A percentile compares a stretch with the other conserved stretches of the same genome.
Evolutionary conservation across 2,797 vertebrate species (phyloP).

Genomic region (Ciconia nigra): DNA sequence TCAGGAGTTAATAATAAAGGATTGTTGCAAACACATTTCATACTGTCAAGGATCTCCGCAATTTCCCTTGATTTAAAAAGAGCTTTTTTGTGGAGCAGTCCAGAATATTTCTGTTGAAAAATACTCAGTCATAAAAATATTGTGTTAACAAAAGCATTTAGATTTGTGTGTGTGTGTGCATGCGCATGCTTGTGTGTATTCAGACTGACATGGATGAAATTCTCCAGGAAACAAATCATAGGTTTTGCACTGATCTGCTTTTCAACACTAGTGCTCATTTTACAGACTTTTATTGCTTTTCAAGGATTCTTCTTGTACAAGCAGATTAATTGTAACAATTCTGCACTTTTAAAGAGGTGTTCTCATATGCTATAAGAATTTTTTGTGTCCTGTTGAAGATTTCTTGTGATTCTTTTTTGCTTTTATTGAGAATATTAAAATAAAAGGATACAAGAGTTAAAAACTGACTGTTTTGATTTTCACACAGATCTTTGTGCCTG

Average conservation of each 20-base stretch:
- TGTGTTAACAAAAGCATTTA: neutral
- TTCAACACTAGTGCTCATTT: neutral
- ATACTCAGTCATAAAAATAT: neutral
- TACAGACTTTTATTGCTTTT: neutral
- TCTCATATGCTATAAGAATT: neutral
- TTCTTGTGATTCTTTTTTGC: neutral
- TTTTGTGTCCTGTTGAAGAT: neutral
- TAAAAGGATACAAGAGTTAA: neutral
- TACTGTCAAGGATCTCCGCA: neutral
- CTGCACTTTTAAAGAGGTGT: neutral
- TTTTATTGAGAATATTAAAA: neutral
- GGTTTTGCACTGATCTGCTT: neutral
- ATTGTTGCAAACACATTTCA: conserved; percentile 22
- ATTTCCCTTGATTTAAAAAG: conserved; percentile 18
- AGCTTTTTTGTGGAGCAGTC: neutral
- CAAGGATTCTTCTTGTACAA: neutral
- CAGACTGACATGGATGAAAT: neutral
- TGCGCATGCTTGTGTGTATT: neutral
- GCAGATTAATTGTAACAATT: neutral
- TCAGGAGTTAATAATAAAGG: conserved; percentile 59
- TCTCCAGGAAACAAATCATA: neutral
- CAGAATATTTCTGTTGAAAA: neutral
- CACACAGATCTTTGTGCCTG: neutral
- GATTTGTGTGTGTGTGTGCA: neutral
- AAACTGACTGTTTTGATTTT: neutral